Percentiles rank a stretch among this genome's conserved stretches.
Conservation (phyloP, 2,888 invertebrate genomes). For the Agonum fuliginosum region DNA sequence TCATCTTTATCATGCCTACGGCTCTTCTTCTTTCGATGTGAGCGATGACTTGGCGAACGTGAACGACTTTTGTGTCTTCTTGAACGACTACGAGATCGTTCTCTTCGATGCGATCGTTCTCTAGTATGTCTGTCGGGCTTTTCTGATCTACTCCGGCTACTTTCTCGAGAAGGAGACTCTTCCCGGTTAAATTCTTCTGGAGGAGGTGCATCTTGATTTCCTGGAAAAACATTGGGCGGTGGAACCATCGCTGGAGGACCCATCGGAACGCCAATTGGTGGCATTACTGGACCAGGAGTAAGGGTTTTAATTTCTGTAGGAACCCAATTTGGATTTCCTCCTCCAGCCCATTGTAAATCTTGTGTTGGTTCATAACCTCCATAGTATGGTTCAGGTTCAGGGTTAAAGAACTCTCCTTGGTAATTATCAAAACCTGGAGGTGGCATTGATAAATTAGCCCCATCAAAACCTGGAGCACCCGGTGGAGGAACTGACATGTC, state of each 20-base stretch:
- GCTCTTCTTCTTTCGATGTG: constrained; percentile 80
- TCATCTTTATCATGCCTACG: constrained; percentile 84
- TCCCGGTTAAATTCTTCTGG: constrained; percentile 66
- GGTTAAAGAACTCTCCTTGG: constrained; percentile 72
- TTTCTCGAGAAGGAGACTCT: constrained; percentile 58
- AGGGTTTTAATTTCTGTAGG: constrained; percentile 82
- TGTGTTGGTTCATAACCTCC: constrained; percentile 83
- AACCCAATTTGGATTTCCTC: constrained; percentile 74
- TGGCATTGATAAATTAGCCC: constrained; percentile 67
- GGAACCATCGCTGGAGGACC: constrained; percentile 69
- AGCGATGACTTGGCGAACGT: constrained; percentile 80
- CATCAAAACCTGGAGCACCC: constrained; percentile 71
- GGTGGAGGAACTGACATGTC: constrained; percentile 80
- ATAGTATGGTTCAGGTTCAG: constrained; percentile 76
- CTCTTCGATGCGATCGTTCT: constrained; percentile 79
- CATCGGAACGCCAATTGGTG: constrained; percentile 69
- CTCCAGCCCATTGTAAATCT: constrained; percentile 82
- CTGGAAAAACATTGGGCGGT: constrained; percentile 67
- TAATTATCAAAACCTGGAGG: constrained; percentile 61
- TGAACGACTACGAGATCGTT: constrained; percentile 81
- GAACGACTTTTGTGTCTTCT: constrained; percentile 83
- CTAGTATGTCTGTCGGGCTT: constrained; percentile 72
- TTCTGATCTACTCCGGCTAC: constrained; percentile 67
- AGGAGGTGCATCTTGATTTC: constrained; percentile 63
- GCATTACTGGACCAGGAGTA: constrained; percentile 76